These are phyloP conservation scores for Vireo griseus DNA, from an alignment of 2,797 vertebrate species.

Conservation along the genomic window DNA sequence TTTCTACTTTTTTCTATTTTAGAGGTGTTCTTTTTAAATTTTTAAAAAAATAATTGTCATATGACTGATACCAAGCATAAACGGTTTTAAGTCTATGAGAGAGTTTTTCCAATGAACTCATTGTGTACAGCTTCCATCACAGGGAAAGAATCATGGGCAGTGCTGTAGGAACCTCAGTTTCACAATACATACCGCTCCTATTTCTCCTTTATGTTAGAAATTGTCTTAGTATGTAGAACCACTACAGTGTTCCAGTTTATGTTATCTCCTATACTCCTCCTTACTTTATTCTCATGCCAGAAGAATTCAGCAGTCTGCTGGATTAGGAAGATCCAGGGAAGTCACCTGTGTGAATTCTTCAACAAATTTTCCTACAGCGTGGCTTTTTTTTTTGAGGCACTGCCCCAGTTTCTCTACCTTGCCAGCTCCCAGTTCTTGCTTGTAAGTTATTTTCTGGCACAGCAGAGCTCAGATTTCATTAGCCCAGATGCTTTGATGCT, in stretches of 20 bases:
- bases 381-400: not conserved
- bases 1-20: not conserved
- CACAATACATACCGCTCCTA: fast-evolving
- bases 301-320: not conserved
- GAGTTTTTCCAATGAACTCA: not conserved
- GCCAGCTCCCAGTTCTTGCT: not conserved
- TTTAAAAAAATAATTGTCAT: not conserved
- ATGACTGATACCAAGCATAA: not conserved
- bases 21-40: not conserved
- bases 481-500: not conserved
- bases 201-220: not conserved
- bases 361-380: fast-evolving
- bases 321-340: not conserved
- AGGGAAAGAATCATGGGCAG: not conserved
- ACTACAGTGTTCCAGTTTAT: not conserved
- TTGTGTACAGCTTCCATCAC: not conserved
- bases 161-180: not conserved
- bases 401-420: not conserved
- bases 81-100: not conserved
- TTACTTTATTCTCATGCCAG: not conserved
- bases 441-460: not conserved
- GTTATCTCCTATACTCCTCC: not conserved
- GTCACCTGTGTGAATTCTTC: not conserved
- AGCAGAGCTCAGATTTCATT: not conserved
- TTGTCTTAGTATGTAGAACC: not conserved